phyloP scores from a whole-genome alignment of 2,888 invertebrate genomes.

The Chymomyza procnemis region DNA sequence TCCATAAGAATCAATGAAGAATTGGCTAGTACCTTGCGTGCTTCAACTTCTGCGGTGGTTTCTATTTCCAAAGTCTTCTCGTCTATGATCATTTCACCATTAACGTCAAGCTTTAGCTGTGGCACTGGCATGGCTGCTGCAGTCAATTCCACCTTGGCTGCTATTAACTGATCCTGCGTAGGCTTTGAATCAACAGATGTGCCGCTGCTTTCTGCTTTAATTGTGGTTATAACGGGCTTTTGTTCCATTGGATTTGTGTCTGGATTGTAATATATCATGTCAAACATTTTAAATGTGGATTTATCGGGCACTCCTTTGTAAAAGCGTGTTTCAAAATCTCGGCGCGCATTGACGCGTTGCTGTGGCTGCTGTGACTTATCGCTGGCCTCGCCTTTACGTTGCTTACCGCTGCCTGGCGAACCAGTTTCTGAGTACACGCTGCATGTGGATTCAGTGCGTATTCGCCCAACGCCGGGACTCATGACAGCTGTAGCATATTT shows the following conservation, averaged over 20 bases:
- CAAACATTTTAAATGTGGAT: conserved; percentile 90
- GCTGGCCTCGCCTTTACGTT: conserved; percentile 73
- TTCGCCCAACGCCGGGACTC: conserved; percentile 68
- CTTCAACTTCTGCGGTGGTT: conserved; percentile 83
- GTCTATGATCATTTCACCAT: conserved; percentile 91
- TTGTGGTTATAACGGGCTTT: conserved; percentile 53
- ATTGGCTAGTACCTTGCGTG: conserved; percentile 83
- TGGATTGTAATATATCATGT: conserved; percentile 95
- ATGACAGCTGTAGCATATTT: conserved; percentile 64
- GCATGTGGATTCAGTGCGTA: conserved; percentile 78
- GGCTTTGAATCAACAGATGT: conserved; percentile 43
- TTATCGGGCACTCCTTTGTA: conserved; percentile 80
- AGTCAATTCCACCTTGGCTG: conserved; percentile 37
- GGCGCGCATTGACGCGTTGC: conserved; percentile 75
- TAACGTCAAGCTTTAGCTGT: conserved; percentile 90
- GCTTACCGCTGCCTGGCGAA: conserved; percentile 39
- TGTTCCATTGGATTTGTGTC: conserved; percentile 85
- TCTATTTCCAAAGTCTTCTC: conserved; percentile 88
- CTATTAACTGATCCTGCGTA: conserved; percentile 35
- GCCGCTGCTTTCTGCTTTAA: conserved; percentile 71
- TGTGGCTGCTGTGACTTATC: conserved; percentile 80
- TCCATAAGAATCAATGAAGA: conserved; percentile 84
- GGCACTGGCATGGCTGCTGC: conserved; percentile 84
- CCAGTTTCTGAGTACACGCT: conserved; percentile 74
- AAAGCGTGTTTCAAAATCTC: conserved; percentile 72